phyloP scores from a whole-genome alignment of 1,140 invertebrate genomes.

The Drosophila ironensis region DNA sequence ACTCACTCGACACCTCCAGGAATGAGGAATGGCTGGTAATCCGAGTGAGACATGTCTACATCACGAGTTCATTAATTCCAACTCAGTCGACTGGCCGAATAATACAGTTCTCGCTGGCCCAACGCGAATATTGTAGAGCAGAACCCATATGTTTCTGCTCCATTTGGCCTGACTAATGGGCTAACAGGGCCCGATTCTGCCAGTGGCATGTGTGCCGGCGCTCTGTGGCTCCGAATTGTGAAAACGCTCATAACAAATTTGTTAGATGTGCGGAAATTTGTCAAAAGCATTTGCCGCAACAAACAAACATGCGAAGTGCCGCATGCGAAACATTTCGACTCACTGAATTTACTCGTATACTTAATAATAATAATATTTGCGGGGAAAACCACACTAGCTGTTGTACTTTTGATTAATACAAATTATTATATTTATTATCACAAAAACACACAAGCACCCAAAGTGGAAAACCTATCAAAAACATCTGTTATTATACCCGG shows the following conservation, averaged over 20 bases:
- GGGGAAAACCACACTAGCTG: not conserved
- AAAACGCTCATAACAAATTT: constrained; percentile 61
- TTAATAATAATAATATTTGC: not conserved
- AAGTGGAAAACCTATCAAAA: no score
- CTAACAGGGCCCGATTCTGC: constrained; percentile 13
- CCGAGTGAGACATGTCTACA: constrained; percentile 59
- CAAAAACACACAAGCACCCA: no score
- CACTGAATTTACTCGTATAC: not conserved
- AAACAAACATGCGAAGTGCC: constrained; percentile 26
- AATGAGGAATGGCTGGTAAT: constrained; percentile 45
- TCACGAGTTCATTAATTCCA: constrained; percentile 69
- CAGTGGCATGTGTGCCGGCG: constrained; percentile 20
- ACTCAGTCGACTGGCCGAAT: constrained; percentile 1
- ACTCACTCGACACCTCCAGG: not conserved
- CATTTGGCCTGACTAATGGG: constrained; percentile 61
- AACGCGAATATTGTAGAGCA: not conserved
- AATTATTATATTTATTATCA: not conserved
- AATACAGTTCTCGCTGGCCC: constrained; percentile 11
- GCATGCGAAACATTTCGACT: not conserved
- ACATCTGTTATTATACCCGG: no score
- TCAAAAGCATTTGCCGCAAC: constrained; percentile 45
- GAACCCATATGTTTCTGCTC: constrained; percentile 38
- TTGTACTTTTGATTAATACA: not conserved
- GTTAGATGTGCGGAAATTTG: constrained; percentile 58
- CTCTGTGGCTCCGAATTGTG: constrained; percentile 38